Conservation (phyloP, 2,797 vertebrate species). For the Lophotriccus pileatus region DNA sequence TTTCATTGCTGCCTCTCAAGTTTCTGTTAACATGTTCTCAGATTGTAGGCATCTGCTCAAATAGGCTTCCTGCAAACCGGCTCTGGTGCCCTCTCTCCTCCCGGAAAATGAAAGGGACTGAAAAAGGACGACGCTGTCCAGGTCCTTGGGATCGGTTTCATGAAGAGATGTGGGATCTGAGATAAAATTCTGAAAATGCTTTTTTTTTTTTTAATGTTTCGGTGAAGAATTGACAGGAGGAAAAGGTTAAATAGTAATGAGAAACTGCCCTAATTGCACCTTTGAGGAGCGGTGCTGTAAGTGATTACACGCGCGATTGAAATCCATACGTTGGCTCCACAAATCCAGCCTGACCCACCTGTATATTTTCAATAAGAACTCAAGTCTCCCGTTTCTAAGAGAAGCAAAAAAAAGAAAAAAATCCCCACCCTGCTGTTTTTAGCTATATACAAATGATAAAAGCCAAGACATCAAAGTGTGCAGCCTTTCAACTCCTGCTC, state of each 20-base stretch:
- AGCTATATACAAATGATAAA: constrained; percentile 81
- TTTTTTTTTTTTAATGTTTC: background rate
- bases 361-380: constrained; percentile 75
- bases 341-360: constrained; percentile 73
- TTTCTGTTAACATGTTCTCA: constrained; percentile 23
- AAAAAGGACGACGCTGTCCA: accelerated
- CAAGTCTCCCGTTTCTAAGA: constrained; percentile 68
- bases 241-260: constrained; percentile 52
- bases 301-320: constrained; percentile 52
- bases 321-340: constrained; percentile 28
- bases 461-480: constrained; percentile 78
- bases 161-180: background rate
- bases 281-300: constrained; percentile 39
- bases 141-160: background rate
- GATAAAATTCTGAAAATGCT: background rate
- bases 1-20: constrained; percentile 47
- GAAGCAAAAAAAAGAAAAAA: background rate
- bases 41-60: background rate
- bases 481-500: constrained; percentile 80
- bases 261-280: constrained; percentile 39
- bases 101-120: background rate
- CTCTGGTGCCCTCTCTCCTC: background rate
- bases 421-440: constrained; percentile 51
- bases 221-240: background rate
- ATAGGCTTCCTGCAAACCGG: background rate